Evolutionary conservation across 2,888 invertebrate species (phyloP), one percentile per base, ranked within the genome.

Genomic region (Eustalomyia histrio): DNA sequence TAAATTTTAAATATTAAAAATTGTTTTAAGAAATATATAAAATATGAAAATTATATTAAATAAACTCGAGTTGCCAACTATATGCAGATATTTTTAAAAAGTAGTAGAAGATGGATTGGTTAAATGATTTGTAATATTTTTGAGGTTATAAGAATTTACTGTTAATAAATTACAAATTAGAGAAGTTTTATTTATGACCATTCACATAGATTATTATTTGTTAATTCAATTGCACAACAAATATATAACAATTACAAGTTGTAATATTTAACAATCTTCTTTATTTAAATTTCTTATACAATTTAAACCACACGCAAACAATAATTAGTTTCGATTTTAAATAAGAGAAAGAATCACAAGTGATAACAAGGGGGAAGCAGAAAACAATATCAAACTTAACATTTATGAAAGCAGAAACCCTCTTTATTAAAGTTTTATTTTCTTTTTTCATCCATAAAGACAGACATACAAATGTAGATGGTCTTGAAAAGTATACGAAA

Each of bases 301-400:
- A 55, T 43, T n/a, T 18, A 64, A 29, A 73, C 16, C 47, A 35
- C 57, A 57, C 47, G 24, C 18, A 29, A 52, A 39, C 24, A 55
- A 67, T 6, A 53, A 53, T 60, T 75, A 53, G 18, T 43, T 53
- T 60, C 53, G 8, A 67, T 47, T 47, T 47, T n/a, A 47, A 14
- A 14, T 14, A 47, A 47, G 43, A 39, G 39, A 39, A 14, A 10
- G 39, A 39, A 6, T 39, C 4, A 14, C 39, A 39, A 39, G 35
- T 10, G 2, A n/a, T 47, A n/a, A 47, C n/a, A n/a, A 47, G 43
- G n/a, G 43, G 43, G 43, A 47, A 47, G 14, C n/a, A 47, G 4
- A 47, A 47, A 47, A 47, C 6, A 1, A n/a, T 16, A 47, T n/a
- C 14, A n/a, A 47, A n/a, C 43, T 47, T 47, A 47, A n/a, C 43